Evolutionary conservation across 2,888 invertebrate species (phyloP), one percentile per base, ranked within the genome.

Genomic region (Plebejus argus): DNA sequence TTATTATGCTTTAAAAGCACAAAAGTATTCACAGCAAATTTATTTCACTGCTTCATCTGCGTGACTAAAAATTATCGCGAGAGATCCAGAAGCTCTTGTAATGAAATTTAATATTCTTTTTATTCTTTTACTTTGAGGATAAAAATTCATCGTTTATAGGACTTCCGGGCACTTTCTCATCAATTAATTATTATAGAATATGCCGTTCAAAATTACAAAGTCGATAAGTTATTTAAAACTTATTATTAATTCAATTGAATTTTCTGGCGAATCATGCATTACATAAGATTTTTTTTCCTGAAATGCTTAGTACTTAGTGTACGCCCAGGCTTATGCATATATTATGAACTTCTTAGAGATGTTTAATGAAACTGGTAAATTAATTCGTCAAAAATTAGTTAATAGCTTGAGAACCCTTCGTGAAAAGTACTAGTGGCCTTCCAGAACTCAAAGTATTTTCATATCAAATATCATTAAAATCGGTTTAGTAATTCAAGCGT

Each of bases 21-120:
- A 6, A 10, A 39, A 4, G 49, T 53, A 71, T 71, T 5, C 1
- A 58, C 1, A 8, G 20, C 23, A 74, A 72, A 18, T 23, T 12
- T 45, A 20, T 49, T 74, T 33, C 18, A 33, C 66, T 72, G 23
- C 28, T 49, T 74, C 49, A 53, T 28, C 28, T 23, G 7, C 15
- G 18, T 12, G 53, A 53, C 23, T 18, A n/a, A 74, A 18, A 74
- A 74, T 74, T 53, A 74, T 53, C 6, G 33, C 28, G 28, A 74
- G 18, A 45, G 1, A 28, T 53, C 53, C 45, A 15, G 23, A 74
- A 74, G 74, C 49, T 39, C 23, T 74, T 74, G 53, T 74, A 53
- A 74, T 74, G 53, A 49, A 74, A 74, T 74, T 74, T 53, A 53
- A 74, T 74, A 74, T 74, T 53, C 23, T n/a, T 74, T 53, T 74